These are phyloP conservation scores for Aphaenogaster ashmeadi DNA, from an alignment of 1,140 invertebrate species.

Conservation along the genomic window DNA sequence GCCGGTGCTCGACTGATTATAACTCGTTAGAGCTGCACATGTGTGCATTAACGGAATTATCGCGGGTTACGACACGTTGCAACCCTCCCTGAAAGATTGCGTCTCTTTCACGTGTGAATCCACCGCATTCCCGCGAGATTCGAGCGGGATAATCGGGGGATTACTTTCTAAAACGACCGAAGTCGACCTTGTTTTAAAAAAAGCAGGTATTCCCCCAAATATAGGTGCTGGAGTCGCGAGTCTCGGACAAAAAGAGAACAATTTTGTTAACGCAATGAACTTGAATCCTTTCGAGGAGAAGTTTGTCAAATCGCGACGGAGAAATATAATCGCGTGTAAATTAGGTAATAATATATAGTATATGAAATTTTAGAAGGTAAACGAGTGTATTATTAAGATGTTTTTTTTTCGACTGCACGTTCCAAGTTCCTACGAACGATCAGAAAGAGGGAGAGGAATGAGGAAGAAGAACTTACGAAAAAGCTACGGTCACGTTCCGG, in stretches of 20 bases:
- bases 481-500: conserved; percentile 38
- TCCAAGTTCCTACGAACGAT: not conserved
- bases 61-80: conserved; percentile 53
- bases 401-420: not conserved
- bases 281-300: not conserved
- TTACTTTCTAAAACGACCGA: not conserved
- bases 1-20: conserved; percentile 79
- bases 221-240: not conserved
- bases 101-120: conserved; percentile 25
- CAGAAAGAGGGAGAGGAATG: conserved; percentile 18
- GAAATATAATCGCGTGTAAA: not conserved
- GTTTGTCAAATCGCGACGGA: not conserved
- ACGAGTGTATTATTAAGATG: not conserved
- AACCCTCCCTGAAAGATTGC: conserved; percentile 40
- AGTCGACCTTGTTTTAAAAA: not conserved
- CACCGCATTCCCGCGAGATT: not conserved
- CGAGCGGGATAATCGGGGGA: not conserved
- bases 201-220: not conserved
- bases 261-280: not conserved
- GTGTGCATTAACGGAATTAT: conserved; percentile 80
- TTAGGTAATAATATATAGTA: not conserved
- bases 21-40: conserved; percentile 81
- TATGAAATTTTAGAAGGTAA: not conserved
- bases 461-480: conserved; percentile 19
- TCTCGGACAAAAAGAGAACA: not conserved